Base-by-base conservation (phyloP, 2,113 vertebrate genomes). In the Gorsachius goisagi region DNA sequence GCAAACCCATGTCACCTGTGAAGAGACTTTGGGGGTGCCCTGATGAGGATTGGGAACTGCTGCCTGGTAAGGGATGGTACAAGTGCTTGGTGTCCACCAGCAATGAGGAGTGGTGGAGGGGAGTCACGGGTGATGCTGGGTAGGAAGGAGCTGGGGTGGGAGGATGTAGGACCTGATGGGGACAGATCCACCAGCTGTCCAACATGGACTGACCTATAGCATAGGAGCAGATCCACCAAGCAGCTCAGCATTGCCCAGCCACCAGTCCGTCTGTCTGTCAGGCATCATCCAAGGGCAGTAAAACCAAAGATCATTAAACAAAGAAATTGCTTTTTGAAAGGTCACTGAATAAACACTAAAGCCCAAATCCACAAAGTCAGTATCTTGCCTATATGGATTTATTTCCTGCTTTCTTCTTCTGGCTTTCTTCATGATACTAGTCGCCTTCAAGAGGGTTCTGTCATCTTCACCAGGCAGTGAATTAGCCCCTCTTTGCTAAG, bases 11-110 rank as follows among this genome's bases (percentile, higher is more conserved):
- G 17, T 8, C 7, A 30, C 9, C 13, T 28, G 19, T 37, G 30
- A 17, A 79, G 49, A 63, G 9, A 28, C 52, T 78, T 24, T 89
- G 33, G 7, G 53, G 15, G 3, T 66, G 27, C 5, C 32, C 32
- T 0, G 0, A 5, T 49, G 80, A 53, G 2, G 3, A 2, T 2
- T 0, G 12, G 52, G 15, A 83, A 7, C 33, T 53, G 18, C 27
- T 45, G 7, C 11, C 18, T 30, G 10, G 5, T 32, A 5, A 68
- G 7, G n/a, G 13, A 18, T 7, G 11, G 24, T 28, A 22, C 11
- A 68, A 35, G 30, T 47, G 1, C 11, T 72, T 27, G 1, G 28
- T 5, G 19, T 13, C 16, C 37, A 44, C 12, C 24, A 28, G 30
- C 5, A 15, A 3, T 58, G 28, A 71, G 56, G 41, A 55, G 19